These are phyloP conservation scores for Caenorhabditis japonica DNA, from an alignment of 2,888 invertebrate species.

Conservation along the genomic window DNA sequence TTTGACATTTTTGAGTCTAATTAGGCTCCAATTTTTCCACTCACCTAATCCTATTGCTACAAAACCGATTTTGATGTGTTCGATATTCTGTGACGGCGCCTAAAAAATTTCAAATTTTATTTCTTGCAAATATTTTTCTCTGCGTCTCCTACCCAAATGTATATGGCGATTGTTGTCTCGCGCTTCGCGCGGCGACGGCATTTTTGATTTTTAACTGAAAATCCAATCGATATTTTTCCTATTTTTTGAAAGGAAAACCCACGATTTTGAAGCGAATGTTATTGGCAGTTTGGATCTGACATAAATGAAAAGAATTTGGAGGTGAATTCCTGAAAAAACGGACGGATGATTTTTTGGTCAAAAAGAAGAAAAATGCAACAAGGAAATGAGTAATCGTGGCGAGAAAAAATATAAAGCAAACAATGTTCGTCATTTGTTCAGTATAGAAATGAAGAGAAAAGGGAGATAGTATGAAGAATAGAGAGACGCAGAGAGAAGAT, in stretches of 20 bases:
- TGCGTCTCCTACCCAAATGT: conserved; percentile 16
- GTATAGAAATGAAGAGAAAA: neutral
- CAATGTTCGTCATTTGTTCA: conserved; percentile 3
- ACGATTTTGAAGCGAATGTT: neutral
- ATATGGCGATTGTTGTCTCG: conserved; percentile 47
- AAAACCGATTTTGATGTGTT: conserved; percentile 29
- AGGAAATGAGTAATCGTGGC: too few relatives aligned
- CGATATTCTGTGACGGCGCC: conserved; percentile 15
- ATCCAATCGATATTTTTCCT: neutral
- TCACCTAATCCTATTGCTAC: conserved; percentile 52
- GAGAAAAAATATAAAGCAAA: neutral
- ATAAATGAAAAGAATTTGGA: neutral
- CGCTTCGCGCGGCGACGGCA: conserved; percentile 31
- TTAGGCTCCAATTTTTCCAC: neutral
- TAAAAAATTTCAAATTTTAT: conserved; percentile 6
- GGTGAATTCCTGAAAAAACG: neutral
- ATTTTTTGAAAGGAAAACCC: neutral
- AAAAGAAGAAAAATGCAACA: too few relatives aligned
- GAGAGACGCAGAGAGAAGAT: conserved; percentile 11
- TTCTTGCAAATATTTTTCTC: neutral
- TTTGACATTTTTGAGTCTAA: conserved; percentile 2
- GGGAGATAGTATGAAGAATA: neutral
- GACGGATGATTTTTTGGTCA: neutral
- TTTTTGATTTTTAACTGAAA: neutral
- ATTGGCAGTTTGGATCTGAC: neutral